Conservation (phyloP, 2,797 vertebrate species). For the Furcifer pardalis region DNA sequence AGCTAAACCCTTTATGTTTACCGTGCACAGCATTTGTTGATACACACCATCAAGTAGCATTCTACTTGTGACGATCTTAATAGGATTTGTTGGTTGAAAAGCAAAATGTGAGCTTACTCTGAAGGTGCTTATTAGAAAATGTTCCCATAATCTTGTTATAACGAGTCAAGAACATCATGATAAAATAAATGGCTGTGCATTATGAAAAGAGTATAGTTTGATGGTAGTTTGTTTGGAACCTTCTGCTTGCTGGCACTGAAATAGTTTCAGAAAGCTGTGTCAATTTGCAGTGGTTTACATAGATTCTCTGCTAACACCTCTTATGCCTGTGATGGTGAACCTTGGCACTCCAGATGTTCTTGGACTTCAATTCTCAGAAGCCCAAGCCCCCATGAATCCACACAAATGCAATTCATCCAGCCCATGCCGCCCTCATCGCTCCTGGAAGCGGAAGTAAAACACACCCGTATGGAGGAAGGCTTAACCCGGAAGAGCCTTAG, state of each 20-base stretch:
- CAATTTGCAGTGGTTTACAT: not conserved
- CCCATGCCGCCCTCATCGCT: too few relatives aligned
- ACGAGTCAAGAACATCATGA: not conserved
- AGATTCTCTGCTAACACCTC: not conserved
- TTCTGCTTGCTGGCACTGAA: not conserved
- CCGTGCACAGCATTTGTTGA: not conserved
- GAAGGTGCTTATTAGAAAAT: not conserved
- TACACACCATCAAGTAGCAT: too few relatives aligned
- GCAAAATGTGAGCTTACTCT: not conserved
- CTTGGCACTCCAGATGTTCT: too few relatives aligned
- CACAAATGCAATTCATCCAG: too few relatives aligned
- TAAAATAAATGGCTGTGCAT: too few relatives aligned
- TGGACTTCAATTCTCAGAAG: too few relatives aligned
- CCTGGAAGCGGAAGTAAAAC: too few relatives aligned
- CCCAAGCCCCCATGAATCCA: too few relatives aligned
- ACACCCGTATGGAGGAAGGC: too few relatives aligned
- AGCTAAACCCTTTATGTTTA: not conserved
- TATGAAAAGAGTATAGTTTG: not conserved
- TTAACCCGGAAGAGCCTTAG: too few relatives aligned
- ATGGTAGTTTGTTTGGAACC: not conserved
- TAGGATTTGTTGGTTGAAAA: not conserved
- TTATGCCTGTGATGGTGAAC: too few relatives aligned
- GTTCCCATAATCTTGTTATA: not conserved
- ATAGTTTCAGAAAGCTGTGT: not conserved
- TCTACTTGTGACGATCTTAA: too few relatives aligned